A percentile compares a stretch with the other conserved stretches of the same genome.
phyloP scores from a whole-genome alignment of 2,797 vertebrate species.

The Monodelphis domestica region DNA sequence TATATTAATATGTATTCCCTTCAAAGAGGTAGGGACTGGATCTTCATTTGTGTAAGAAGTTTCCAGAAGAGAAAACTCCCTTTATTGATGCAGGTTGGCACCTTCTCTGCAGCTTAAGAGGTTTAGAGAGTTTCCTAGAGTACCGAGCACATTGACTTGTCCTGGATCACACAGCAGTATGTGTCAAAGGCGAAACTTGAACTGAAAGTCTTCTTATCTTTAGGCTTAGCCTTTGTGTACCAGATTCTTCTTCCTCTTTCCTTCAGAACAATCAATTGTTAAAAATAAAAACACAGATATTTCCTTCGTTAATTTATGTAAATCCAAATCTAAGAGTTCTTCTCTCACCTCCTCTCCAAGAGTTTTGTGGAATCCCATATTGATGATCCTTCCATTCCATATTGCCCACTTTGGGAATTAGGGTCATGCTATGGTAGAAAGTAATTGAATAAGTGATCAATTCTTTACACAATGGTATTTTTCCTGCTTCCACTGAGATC shows the following conservation, averaged over 20 bases:
- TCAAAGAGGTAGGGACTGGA: background rate
- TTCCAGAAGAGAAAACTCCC: background rate
- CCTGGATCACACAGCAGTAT: background rate
- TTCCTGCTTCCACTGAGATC: background rate
- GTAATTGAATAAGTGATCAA: background rate
- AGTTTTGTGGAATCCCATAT: background rate
- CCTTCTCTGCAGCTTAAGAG: background rate
- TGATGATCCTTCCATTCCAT: background rate
- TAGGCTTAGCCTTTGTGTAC: background rate
- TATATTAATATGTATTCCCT: background rate
- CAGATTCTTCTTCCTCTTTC: background rate
- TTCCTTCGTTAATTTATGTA: background rate
- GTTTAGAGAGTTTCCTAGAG: background rate
- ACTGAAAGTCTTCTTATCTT: background rate
- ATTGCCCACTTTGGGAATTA: background rate
- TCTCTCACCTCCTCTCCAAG: background rate
- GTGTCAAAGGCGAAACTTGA: background rate
- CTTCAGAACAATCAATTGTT: background rate
- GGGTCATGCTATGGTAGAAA: background rate
- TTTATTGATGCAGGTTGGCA: background rate
- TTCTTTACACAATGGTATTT: background rate
- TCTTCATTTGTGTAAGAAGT: background rate
- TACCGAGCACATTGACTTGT: background rate
- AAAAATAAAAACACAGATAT: background rate
- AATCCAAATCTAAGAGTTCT: background rate